Evolutionary conservation across 2,113 vertebrate genomes (phyloP).

Genomic region (Corythornis madagascariensis): DNA sequence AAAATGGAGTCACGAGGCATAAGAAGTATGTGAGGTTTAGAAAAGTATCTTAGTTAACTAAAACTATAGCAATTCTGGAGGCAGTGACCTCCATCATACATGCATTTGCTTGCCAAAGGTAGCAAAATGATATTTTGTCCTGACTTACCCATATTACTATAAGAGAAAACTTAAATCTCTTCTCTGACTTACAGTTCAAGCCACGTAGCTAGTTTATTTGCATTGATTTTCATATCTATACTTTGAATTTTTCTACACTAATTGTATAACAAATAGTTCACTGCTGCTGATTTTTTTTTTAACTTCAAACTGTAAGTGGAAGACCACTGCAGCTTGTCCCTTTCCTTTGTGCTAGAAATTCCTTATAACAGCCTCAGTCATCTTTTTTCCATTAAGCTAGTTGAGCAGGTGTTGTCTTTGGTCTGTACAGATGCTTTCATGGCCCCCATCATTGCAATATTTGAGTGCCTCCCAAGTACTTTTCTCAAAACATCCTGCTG

Average conservation of each 20-base stretch:
- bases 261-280: background rate
- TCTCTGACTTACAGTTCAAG: background rate
- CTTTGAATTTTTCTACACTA: background rate
- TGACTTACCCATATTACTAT: background rate
- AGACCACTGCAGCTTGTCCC: background rate
- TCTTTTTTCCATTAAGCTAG: conserved; percentile 38
- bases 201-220: background rate
- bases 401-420: conserved; percentile 46
- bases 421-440: conserved; percentile 20
- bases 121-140: background rate
- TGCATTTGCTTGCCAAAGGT: background rate
- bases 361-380: background rate
- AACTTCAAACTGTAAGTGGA: background rate
- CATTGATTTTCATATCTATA: background rate
- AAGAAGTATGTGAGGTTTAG: background rate
- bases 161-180: background rate
- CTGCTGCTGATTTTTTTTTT: background rate
- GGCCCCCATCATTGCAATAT: background rate
- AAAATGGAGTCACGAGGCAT: background rate
- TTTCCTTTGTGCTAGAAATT: background rate
- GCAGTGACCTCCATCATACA: background rate
- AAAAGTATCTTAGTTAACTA: background rate
- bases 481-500: conserved; percentile 47
- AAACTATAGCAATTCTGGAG: background rate
- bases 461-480: conserved; percentile 9